Percentiles rank a stretch among this genome's conserved stretches.
Evolutionary conservation across 2,888 invertebrate species (phyloP).

Genomic region (Meiosimyza platycephala): DNA sequence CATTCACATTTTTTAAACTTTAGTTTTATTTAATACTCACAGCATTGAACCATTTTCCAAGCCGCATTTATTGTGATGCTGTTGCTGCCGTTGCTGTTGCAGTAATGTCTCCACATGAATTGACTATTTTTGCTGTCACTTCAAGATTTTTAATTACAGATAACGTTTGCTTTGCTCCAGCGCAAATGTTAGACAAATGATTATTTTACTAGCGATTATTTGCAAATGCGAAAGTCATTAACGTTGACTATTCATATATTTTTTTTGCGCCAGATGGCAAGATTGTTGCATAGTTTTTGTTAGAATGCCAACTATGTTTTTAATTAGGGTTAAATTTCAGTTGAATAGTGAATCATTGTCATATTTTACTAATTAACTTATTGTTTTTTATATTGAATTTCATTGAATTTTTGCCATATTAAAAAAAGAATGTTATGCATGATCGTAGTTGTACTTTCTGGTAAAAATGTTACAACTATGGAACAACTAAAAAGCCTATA

Average conservation of each 20-base stretch:
- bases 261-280: not conserved
- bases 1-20: too few relatives aligned
- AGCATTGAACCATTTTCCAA: too few relatives aligned
- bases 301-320: not conserved
- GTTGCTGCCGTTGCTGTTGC: not conserved
- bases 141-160: constrained; percentile 12
- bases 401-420: not conserved
- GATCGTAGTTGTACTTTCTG: too few relatives aligned
- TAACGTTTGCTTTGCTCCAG: not conserved
- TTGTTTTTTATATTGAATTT: not conserved
- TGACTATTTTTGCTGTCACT: constrained; percentile 4
- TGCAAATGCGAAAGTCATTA: constrained; percentile 2
- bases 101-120: not conserved
- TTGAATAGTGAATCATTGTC: too few relatives aligned
- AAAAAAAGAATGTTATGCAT: too few relatives aligned
- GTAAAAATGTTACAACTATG: too few relatives aligned
- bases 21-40: too few relatives aligned
- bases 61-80: too few relatives aligned
- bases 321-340: not conserved
- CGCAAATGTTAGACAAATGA: not conserved
- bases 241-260: not conserved
- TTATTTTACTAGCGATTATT: not conserved
- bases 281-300: not conserved
- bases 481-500: too few relatives aligned
- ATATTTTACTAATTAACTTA: not conserved